Conservation (phyloP, 2,113 vertebrate species). For the Morone chrysops region DNA sequence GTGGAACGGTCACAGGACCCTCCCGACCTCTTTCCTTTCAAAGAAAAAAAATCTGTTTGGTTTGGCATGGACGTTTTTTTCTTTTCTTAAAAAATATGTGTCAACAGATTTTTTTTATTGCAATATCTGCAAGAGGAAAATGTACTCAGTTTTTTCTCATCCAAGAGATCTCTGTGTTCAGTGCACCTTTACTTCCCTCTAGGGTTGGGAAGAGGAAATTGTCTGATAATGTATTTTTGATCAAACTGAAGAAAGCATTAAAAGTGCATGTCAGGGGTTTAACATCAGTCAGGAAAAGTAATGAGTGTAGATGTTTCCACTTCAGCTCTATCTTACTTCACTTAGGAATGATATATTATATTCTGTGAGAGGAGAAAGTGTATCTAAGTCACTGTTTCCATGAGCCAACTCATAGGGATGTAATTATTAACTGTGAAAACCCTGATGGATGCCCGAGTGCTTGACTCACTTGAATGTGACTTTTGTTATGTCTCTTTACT, state of each 20-base stretch:
- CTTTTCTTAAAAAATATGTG: no score
- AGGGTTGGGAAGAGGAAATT: constrained; percentile 33
- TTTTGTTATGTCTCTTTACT: neutral
- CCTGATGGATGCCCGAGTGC: neutral
- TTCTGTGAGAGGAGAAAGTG: neutral
- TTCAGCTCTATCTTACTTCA: neutral
- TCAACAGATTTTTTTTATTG: constrained; percentile 17
- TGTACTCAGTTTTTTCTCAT: neutral
- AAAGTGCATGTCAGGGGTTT: neutral
- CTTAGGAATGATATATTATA: neutral
- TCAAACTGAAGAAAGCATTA: neutral
- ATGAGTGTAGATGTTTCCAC: constrained; percentile 1
- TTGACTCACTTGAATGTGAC: neutral
- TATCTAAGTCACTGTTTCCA: constrained; percentile 8
- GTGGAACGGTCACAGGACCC: constrained; percentile 9
- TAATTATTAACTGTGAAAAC: constrained; percentile 3
- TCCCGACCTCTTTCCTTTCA: constrained; percentile 37
- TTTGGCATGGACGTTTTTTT: neutral
- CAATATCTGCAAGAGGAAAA: neutral
- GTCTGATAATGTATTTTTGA: neutral
- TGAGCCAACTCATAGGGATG: neutral
- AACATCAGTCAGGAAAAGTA: neutral
- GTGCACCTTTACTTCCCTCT: constrained; percentile 59
- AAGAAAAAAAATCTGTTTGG: constrained; percentile 27
- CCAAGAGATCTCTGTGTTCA: neutral